A percentile compares a stretch with the other conserved stretches of the same genome.
Evolutionary conservation across 2,888 invertebrate species (phyloP).

Genomic region (Loripinus fragilis): DNA sequence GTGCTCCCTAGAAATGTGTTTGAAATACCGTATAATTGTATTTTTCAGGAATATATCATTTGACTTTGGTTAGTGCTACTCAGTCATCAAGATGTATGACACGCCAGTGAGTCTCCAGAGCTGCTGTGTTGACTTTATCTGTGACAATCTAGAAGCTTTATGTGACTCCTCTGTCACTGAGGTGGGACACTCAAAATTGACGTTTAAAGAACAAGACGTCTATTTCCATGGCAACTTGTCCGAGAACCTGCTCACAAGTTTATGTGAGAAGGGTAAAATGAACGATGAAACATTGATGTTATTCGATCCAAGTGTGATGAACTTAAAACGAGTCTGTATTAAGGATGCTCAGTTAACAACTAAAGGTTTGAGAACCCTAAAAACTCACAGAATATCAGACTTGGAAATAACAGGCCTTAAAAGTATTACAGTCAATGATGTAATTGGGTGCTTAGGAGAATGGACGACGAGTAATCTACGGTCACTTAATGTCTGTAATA

Average conservation of each 20-base stretch:
- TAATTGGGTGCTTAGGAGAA: constrained; percentile 88
- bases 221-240: constrained; percentile 79
- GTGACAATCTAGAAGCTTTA: constrained; percentile 86
- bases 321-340: constrained; percentile 86
- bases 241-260: constrained; percentile 83
- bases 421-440: constrained; percentile 86
- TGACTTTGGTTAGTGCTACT: too few relatives aligned
- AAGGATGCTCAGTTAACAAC: constrained; percentile 86
- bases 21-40: too few relatives aligned
- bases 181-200: constrained; percentile 61
- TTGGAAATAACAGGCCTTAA: constrained; percentile 86
- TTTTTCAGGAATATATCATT: too few relatives aligned
- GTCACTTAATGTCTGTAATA: constrained; percentile 87
- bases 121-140: constrained; percentile 87
- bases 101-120: constrained; percentile 87
- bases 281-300: constrained; percentile 87
- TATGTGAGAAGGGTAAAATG: constrained; percentile 86
- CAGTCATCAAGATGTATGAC: constrained; percentile 85
- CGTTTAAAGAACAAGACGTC: constrained; percentile 77
- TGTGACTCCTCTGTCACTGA: constrained; percentile 79
- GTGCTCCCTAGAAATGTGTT: too few relatives aligned
- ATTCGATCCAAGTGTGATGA: constrained; percentile 87
- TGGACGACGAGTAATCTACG: constrained; percentile 88
- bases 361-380: constrained; percentile 86
- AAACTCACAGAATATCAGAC: constrained; percentile 87